A percentile compares a stretch with the other conserved stretches of the same genome.
Conservation (phyloP, 2,797 vertebrate genomes). For the Clarias platycephalus region DNA sequence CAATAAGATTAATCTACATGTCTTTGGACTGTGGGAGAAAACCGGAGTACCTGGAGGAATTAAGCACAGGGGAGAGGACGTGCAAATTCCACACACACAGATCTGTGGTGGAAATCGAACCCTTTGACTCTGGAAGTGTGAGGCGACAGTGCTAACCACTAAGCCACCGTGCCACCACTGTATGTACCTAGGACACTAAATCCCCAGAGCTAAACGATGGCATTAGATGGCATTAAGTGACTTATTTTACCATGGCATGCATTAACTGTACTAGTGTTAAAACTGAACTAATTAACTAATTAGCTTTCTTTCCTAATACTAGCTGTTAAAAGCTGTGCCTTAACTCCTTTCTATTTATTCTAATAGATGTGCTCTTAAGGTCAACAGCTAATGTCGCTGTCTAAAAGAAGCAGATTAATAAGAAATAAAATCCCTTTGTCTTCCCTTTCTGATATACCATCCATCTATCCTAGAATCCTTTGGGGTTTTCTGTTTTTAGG, state of each 20-base stretch:
- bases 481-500: conserved; percentile 1
- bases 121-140: too few relatives aligned
- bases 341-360: conserved; percentile 5
- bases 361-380: not conserved
- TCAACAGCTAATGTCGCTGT: conserved; percentile 24
- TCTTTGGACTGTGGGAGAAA: too few relatives aligned
- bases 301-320: not conserved
- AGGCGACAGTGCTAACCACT: too few relatives aligned
- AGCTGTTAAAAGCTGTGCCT: not conserved
- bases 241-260: not conserved
- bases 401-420: conserved; percentile 28
- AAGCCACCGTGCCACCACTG: too few relatives aligned
- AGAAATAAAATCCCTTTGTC: not conserved
- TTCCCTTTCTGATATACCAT: conserved; percentile 15
- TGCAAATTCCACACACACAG: too few relatives aligned
- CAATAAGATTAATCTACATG: too few relatives aligned
- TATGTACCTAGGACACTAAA: not conserved
- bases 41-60: too few relatives aligned
- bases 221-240: not conserved
- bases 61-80: too few relatives aligned
- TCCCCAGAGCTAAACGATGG: not conserved
- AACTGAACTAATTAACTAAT: not conserved
- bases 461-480: conserved; percentile 21
- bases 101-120: too few relatives aligned
- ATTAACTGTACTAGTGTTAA: not conserved